Conservation (phyloP, 2,888 invertebrate species). For the Venusia cambrica region DNA sequence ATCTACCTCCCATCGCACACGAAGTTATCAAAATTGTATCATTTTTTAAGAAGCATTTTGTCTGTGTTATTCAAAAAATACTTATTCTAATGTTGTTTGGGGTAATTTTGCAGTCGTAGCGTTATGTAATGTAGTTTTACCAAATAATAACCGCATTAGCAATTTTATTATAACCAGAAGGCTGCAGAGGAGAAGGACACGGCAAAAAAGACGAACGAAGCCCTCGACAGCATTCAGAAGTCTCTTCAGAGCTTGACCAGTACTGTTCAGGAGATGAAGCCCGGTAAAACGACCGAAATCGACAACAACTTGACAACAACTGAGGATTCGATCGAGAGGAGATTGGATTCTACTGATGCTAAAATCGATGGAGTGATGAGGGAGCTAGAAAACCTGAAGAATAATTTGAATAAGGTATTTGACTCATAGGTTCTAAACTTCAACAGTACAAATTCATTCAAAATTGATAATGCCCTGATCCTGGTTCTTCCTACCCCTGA, state of each 20-base stretch:
- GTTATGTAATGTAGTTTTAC: slow-evolving; percentile 10
- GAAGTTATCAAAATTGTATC: too few species aligned
- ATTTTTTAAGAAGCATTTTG: too few species aligned
- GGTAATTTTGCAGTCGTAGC: slow-evolving; percentile 7
- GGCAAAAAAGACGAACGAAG: slow-evolving; percentile 82
- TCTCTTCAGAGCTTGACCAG: slow-evolving; percentile 49
- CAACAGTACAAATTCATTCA: too few species aligned
- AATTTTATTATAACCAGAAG: slow-evolving; percentile 60
- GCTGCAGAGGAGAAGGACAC: slow-evolving; percentile 84
- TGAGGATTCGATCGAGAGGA: slow-evolving; percentile 45
- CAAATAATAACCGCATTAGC: slow-evolving; percentile 23
- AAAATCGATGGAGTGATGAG: slow-evolving; percentile 61
- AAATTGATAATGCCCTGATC: too few species aligned
- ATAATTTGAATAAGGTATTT: slow-evolving; percentile 54
- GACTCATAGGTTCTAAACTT: too few species aligned
- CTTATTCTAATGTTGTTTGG: too few species aligned
- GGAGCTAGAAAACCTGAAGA: slow-evolving; percentile 58
- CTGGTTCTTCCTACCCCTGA: too few species aligned
- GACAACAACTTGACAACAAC: slow-evolving; percentile 54
- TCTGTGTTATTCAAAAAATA: too few species aligned
- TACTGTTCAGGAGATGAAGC: slow-evolving; percentile 39
- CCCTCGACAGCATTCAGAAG: slow-evolving; percentile 67
- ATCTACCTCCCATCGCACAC: too few species aligned
- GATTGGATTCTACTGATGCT: slow-evolving; percentile 59
- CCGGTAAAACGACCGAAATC: slow-evolving; percentile 33